phyloP scores from a whole-genome alignment of 30 jellyfish, hydroid and myxozoan genomes.

The Sanderia malayensis region DNA sequence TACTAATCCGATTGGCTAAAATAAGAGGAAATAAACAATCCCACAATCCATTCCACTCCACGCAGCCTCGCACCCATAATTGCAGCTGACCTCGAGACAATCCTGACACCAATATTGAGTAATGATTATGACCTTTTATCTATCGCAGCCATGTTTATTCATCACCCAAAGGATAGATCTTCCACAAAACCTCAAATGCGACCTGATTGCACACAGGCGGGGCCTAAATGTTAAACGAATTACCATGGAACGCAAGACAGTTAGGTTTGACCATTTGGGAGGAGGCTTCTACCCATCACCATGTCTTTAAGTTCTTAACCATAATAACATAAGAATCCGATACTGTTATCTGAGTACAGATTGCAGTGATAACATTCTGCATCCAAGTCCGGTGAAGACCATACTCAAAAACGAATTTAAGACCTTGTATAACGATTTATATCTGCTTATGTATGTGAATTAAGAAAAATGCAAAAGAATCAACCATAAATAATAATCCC shows the following conservation, averaged over 20 bases:
- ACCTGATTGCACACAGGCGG: constrained; percentile 11
- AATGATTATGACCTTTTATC: neutral
- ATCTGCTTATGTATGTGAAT: too few relatives aligned
- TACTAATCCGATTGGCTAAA: neutral
- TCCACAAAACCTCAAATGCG: neutral
- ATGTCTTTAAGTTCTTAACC: too few relatives aligned
- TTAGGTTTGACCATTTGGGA: neutral
- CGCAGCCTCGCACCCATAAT: neutral
- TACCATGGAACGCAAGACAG: neutral
- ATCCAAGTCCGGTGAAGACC: neutral
- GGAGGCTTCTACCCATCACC: too few relatives aligned
- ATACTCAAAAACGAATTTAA: too few relatives aligned
- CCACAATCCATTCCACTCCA: neutral
- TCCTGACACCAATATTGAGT: neutral
- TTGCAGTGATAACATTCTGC: neutral
- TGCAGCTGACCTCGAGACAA: neutral
- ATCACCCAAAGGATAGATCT: neutral
- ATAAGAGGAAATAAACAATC: neutral
- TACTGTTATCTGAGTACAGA: too few relatives aligned
- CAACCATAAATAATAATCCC: too few relatives aligned
- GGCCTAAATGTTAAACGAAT: neutral
- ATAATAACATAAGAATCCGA: too few relatives aligned
- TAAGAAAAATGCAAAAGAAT: too few relatives aligned
- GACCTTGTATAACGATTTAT: too few relatives aligned
- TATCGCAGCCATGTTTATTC: too few relatives aligned